These are phyloP conservation scores for Ophiodon elongatus DNA, from an alignment of 2,113 vertebrate species.

Conservation along the genomic window DNA sequence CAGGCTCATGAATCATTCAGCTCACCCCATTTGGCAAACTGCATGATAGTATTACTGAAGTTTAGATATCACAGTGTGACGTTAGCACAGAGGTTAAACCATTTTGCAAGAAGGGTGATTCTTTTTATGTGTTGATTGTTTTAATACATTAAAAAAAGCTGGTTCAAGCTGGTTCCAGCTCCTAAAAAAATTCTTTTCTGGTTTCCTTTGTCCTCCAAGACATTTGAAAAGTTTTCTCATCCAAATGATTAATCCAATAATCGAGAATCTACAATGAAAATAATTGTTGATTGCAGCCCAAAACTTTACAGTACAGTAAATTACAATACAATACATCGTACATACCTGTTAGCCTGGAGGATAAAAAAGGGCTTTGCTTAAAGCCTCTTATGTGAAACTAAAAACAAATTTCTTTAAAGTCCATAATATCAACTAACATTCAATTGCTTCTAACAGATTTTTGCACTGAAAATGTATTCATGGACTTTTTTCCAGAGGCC, in stretches of 20 bases:
- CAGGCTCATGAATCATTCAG: constrained; percentile 43
- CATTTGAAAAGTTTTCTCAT: not conserved
- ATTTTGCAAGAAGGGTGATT: not conserved
- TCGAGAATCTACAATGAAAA: not conserved
- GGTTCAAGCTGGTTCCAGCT: not conserved
- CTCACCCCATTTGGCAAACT: constrained; percentile 23
- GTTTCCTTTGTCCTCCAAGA: not conserved
- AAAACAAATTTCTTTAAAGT: not conserved
- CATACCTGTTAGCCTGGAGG: not conserved
- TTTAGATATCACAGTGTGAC: not conserved
- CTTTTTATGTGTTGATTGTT: not conserved
- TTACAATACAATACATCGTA: not conserved
- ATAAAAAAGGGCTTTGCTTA: constrained; percentile 1
- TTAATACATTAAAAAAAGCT: too few species aligned
- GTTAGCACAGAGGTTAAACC: constrained; percentile 1
- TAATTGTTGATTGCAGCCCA: not conserved
- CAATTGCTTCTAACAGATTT: not conserved
- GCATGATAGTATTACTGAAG: not conserved
- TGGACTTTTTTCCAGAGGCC: not conserved
- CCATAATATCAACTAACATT: not conserved
- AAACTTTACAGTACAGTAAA: constrained; percentile 11
- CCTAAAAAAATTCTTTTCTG: not conserved
- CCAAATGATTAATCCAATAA: not conserved
- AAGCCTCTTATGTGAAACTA: not conserved
- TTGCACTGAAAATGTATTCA: not conserved